Evolutionary conservation across 2,888 invertebrate species (phyloP), one percentile per base, ranked within the genome.

Genomic region (Dasysyrphus albostriatus): DNA sequence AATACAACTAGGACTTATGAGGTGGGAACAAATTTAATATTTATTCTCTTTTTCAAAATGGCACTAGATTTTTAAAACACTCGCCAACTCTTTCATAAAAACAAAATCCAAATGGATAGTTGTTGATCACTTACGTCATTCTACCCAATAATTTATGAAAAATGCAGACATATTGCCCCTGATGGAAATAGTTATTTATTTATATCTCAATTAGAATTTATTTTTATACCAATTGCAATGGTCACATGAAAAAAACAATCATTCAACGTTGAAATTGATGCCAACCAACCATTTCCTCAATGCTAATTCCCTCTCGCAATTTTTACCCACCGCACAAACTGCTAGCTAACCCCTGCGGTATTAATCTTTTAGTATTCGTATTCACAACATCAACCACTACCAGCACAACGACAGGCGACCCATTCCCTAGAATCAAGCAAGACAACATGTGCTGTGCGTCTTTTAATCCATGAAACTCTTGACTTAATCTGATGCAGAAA

Each of bases 251-350:
- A 29, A 14, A 54, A 19, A 24, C 67, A 39, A 24, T 51, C 8
- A 42, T 42, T 39, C 29, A 69, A 29, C 39, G 12, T 69, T 51
- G 67, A 75, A 81, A 81, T 75, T 81, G 51, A 74, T 29, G 37
- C 59, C 81, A 75, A 75, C 75, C 54, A 75, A 75, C 37, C 54
- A 75, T 54, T 81, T 81, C 81, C 81, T 75, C 69, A 47, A 54
- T 42, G 42, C 44, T 29, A 81, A 81, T 81, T 69, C 74, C 32
- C 65, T 34, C 47, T 65, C 47, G 29, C 67, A 61, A 32, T 37
- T 56, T 34, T 39, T 24, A 72, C 63, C 47, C 24, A 63, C 19
- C 44, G n/a, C n/a, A 34, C 47, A 65, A 34, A 42, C 19, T 42
- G 29, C 19, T 9, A 24, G 24, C 24, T 24, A 42, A 59, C 76